phyloP scores from a whole-genome alignment of 2,797 vertebrate species.

The Brachyrhaphis roseni region DNA sequence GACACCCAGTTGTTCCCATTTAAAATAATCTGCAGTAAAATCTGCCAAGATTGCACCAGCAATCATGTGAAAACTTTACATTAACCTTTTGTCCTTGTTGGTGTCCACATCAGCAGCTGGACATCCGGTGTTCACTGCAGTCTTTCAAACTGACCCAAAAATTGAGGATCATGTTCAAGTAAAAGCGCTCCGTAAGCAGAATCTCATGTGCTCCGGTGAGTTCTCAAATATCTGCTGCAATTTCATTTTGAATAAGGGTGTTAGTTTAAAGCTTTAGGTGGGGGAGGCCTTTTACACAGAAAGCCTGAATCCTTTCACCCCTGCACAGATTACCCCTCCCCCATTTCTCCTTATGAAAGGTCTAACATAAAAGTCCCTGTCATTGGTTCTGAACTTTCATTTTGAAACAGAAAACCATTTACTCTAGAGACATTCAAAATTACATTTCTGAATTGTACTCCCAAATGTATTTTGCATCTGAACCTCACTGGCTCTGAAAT shows the following conservation, averaged over 20 bases:
- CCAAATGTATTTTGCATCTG: background rate
- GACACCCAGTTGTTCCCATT: background rate
- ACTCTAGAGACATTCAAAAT: background rate
- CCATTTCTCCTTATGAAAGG: conserved; percentile 18
- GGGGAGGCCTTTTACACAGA: conserved; percentile 23
- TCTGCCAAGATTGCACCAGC: background rate
- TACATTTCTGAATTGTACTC: background rate
- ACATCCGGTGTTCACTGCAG: conserved; percentile 2
- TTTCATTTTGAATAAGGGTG: conserved; percentile 35
- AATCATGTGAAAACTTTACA: background rate
- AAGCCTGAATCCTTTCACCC: conserved; percentile 49
- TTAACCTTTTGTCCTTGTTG: background rate
- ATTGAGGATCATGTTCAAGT: conserved; percentile 7
- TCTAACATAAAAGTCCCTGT: background rate
- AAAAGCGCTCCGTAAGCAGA: conserved; percentile 37
- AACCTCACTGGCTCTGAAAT: background rate
- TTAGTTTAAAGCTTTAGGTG: conserved; percentile 26
- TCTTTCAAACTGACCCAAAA: conserved; percentile 23
- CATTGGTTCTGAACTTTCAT: background rate
- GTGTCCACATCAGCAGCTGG: conserved; percentile 10
- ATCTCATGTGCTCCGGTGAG: conserved; percentile 17
- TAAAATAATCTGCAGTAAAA: background rate
- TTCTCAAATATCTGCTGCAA: conserved; percentile 22
- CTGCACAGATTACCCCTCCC: conserved; percentile 11
- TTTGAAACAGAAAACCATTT: background rate